Evolutionary conservation across 2,888 invertebrate genomes (phyloP).

Genomic region (Pollenia angustigena): DNA sequence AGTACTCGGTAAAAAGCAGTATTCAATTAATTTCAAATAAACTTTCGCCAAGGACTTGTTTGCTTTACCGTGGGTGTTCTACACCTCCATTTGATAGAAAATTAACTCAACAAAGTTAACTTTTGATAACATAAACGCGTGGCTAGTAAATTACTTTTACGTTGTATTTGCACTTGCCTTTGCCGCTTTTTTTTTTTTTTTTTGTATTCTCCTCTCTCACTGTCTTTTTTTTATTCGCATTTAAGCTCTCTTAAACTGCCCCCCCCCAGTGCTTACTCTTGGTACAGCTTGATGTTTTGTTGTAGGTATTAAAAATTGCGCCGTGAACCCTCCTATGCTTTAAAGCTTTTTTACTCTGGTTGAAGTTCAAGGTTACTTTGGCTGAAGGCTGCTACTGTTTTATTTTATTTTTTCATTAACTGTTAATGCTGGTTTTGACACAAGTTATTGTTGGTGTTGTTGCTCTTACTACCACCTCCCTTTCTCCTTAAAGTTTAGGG

Average conservation of each 20-base stretch:
- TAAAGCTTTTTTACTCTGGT: constrained; percentile 68
- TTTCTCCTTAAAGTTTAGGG: background rate
- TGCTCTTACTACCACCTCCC: background rate
- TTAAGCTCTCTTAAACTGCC: background rate
- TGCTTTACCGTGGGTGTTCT: background rate
- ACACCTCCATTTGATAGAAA: background rate
- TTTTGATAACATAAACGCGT: constrained; percentile 58
- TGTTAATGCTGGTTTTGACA: constrained; percentile 60
- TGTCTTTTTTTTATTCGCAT: constrained; percentile 24
- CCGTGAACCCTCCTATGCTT: constrained; percentile 55
- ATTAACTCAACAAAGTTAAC: constrained; percentile 48
- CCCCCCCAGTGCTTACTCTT: no score
- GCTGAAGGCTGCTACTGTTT: constrained; percentile 49
- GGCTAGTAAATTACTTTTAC: constrained; percentile 60
- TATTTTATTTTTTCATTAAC: background rate
- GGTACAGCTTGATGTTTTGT: background rate
- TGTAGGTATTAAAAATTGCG: constrained; percentile 40
- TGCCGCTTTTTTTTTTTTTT: constrained; percentile 15
- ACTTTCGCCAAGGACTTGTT: constrained; percentile 28
- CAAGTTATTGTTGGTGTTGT: constrained; percentile 48
- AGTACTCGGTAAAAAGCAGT: background rate
- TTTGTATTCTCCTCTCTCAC: background rate
- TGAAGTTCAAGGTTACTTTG: constrained; percentile 81
- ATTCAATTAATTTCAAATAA: background rate
- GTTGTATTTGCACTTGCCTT: background rate